Conservation (phyloP, 2,113 vertebrate genomes). For the Emberiza fucata region DNA sequence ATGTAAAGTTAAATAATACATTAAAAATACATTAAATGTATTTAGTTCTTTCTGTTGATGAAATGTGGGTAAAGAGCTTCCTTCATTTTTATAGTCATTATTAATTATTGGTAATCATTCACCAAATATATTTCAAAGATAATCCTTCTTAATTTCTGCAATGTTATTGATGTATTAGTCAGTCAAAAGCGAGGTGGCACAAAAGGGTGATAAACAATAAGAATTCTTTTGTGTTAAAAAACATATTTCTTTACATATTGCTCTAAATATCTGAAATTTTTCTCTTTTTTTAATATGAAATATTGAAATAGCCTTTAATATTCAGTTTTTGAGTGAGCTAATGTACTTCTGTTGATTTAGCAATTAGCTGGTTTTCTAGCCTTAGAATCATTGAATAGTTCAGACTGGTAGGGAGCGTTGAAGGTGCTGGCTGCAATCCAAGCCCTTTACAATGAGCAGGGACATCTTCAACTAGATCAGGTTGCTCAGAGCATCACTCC, state of each 20-base stretch:
- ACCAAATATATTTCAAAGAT: neutral
- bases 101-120: neutral
- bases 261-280: neutral
- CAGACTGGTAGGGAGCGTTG: neutral
- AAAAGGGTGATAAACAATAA: neutral
- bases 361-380: neutral
- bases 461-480: neutral
- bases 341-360: neutral
- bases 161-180: neutral
- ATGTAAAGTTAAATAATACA: neutral
- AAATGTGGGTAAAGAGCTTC: neutral
- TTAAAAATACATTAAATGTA: neutral
- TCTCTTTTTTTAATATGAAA: neutral
- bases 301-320: neutral
- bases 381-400: neutral
- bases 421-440: neutral
- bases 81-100: neutral
- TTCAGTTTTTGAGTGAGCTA: neutral
- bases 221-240: neutral
- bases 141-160: neutral
- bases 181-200: neutral
- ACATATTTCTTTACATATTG: neutral
- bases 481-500: neutral
- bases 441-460: neutral
- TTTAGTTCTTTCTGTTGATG: neutral